Conservation (phyloP, 2,888 invertebrate species). For the Drosophila planitibia region DNA sequence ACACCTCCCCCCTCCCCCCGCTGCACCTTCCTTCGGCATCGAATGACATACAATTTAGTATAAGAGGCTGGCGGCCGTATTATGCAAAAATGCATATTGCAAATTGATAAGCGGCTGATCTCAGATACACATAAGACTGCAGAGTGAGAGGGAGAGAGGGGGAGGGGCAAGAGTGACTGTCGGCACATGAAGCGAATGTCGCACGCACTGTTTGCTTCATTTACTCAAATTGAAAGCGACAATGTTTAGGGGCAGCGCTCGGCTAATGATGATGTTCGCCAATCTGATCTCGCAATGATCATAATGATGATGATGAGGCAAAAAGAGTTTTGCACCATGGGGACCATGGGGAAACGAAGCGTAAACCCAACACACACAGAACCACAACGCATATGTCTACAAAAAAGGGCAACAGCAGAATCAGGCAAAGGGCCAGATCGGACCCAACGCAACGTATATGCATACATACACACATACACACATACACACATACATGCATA, state of each 20-base stretch:
- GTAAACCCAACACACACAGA: slow-evolving; percentile 47
- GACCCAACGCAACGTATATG: slow-evolving; percentile 1
- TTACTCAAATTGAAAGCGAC: slow-evolving; percentile 79
- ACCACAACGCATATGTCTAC: slow-evolving; percentile 41
- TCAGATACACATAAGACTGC: slow-evolving; percentile 19
- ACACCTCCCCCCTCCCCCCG: neutral
- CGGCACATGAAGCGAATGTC: slow-evolving; percentile 81
- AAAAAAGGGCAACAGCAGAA: slow-evolving; percentile 67
- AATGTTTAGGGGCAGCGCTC: slow-evolving; percentile 61
- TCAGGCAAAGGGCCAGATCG: slow-evolving; percentile 41
- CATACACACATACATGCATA: neutral
- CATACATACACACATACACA: slow-evolving; percentile 10
- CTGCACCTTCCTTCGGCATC: slow-evolving; percentile 5
- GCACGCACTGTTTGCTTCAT: slow-evolving; percentile 79
- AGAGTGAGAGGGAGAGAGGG: neutral
- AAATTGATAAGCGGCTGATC: slow-evolving; percentile 73
- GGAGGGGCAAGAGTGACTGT: slow-evolving; percentile 30
- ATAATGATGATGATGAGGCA: slow-evolving; percentile 3
- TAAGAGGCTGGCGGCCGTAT: slow-evolving; percentile 51
- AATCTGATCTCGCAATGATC: slow-evolving; percentile 40
- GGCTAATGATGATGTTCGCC: slow-evolving; percentile 68
- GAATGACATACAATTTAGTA: slow-evolving; percentile 59
- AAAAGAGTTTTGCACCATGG: slow-evolving; percentile 51
- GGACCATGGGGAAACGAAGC: slow-evolving; percentile 51
- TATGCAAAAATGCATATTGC: slow-evolving; percentile 79